Conservation (phyloP, 2,888 invertebrate species). For the Parthenolecanium corni region DNA sequence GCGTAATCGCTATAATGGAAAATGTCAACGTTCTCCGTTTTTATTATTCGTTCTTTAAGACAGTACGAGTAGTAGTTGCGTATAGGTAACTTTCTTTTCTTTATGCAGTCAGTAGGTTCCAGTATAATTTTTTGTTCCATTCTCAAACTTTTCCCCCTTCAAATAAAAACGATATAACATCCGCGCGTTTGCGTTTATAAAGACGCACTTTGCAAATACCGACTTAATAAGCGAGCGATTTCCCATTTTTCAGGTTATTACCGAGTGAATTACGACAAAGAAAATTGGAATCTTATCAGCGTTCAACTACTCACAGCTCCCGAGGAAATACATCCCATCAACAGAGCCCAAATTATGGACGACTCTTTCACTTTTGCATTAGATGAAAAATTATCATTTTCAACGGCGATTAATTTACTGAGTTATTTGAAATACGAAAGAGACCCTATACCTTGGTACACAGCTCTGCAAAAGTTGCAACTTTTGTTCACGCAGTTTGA, state of each 20-base stretch:
- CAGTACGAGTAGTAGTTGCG: too few relatives aligned
- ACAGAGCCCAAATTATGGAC: conserved; percentile 68
- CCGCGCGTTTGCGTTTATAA: too few relatives aligned
- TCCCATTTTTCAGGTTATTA: conserved; percentile 48
- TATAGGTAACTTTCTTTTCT: too few relatives aligned
- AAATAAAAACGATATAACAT: too few relatives aligned
- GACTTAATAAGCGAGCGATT: too few relatives aligned
- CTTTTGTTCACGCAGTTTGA: conserved; percentile 4
- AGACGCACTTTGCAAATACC: too few relatives aligned
- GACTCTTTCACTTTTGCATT: conserved; percentile 65
- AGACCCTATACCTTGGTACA: conserved; percentile 52
- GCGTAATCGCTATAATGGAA: too few relatives aligned
- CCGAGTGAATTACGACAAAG: conserved; percentile 58
- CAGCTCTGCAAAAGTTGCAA: conserved; percentile 20
- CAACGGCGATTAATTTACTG: conserved; percentile 51
- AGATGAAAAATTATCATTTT: conserved; percentile 49
- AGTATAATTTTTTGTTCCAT: too few relatives aligned
- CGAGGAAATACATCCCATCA: conserved; percentile 41
- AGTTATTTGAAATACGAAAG: conserved; percentile 56
- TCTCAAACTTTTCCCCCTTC: too few relatives aligned
- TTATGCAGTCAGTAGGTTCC: too few relatives aligned
- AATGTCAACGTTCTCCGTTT: too few relatives aligned
- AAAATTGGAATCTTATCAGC: conserved; percentile 57
- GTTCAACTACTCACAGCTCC: conserved; percentile 49
- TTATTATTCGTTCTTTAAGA: too few relatives aligned